Conservation (phyloP, 2,113 vertebrate genomes). For the Centropus unirufus region DNA sequence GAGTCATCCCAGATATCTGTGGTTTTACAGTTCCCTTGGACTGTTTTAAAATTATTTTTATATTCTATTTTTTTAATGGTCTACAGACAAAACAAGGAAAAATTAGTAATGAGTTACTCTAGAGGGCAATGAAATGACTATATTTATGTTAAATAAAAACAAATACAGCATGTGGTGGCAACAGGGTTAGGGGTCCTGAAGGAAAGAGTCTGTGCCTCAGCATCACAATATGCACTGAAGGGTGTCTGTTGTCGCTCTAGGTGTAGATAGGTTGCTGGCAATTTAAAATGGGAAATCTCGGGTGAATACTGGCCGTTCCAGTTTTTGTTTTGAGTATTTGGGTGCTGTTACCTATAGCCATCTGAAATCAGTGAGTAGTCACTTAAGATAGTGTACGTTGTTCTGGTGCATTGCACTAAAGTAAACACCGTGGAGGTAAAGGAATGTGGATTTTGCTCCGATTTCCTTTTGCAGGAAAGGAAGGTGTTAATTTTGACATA, state of each 20-base stretch:
- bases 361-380: conserved; percentile 10
- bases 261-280: neutral
- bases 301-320: neutral
- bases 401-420: neutral
- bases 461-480: neutral
- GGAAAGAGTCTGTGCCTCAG: neutral
- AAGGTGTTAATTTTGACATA: neutral
- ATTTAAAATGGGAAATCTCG: neutral
- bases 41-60: neutral
- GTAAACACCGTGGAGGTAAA: neutral
- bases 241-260: neutral
- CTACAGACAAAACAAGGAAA: neutral
- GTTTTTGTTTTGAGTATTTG: neutral
- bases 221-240: neutral
- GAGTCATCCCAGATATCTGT: neutral
- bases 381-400: neutral
- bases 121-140: neutral
- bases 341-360: neutral
- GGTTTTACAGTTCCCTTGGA: conserved; percentile 6
- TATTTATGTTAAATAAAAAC: neutral
- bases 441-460: neutral
- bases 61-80: neutral
- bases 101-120: neutral
- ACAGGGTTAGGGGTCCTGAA: neutral
- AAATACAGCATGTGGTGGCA: neutral